A percentile compares a stretch with the other conserved stretches of the same genome.
These are phyloP conservation scores for Etheostoma nigrum DNA, from an alignment of 2,797 vertebrate species.

Conservation along the genomic window DNA sequence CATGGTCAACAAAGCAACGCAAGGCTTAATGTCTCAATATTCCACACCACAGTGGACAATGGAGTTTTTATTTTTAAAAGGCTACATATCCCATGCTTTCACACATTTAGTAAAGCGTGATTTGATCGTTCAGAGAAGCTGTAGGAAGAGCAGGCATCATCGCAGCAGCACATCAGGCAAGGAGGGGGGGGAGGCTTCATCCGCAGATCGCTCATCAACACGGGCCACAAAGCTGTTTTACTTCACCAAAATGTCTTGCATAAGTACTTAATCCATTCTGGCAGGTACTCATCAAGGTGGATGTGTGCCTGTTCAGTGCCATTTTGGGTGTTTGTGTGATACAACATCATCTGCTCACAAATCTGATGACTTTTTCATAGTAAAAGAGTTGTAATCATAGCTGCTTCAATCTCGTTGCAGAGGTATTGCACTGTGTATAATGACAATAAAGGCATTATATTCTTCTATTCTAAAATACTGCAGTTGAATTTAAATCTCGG, in stretches of 20 bases:
- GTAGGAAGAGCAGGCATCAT: not conserved
- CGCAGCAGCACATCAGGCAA: not conserved
- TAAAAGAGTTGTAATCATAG: not conserved
- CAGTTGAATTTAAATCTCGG: too few relatives aligned
- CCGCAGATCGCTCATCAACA: conserved; percentile 20
- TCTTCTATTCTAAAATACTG: too few relatives aligned
- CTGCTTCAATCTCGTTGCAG: too few relatives aligned
- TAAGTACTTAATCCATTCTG: conserved; percentile 27
- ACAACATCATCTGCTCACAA: not conserved
- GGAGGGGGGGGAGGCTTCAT: conserved; percentile 7
- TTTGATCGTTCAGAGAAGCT: not conserved
- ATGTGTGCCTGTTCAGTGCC: not conserved
- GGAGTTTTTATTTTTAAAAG: too few relatives aligned
- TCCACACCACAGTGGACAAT: too few relatives aligned
- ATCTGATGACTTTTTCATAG: not conserved
- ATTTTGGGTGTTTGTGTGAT: too few relatives aligned
- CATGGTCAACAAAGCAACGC: too few relatives aligned
- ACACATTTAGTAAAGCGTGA: not conserved
- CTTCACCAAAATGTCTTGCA: conserved; percentile 27
- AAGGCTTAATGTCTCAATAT: too few relatives aligned
- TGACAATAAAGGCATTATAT: too few relatives aligned
- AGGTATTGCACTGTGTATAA: too few relatives aligned
- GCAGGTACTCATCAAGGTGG: conserved; percentile 26
- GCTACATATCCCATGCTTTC: too few relatives aligned
- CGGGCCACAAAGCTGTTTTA: conserved; percentile 26